Conservation (phyloP, 2,888 invertebrate genomes). For the Drosophila nr. perissopoda region DNA sequence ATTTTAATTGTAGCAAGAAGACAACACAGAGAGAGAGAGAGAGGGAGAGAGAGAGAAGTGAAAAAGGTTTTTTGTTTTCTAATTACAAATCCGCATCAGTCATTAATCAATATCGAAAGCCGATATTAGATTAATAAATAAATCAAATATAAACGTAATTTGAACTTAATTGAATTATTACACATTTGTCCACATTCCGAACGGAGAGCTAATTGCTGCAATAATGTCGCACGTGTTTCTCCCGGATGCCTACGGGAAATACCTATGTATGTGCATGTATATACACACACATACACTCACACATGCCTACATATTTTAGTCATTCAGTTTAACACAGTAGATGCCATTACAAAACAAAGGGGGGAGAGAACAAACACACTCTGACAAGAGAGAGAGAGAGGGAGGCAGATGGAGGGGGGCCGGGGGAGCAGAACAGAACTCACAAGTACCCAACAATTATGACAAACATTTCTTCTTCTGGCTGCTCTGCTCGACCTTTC, state of each 20-base stretch:
- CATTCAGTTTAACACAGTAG: constrained; percentile 48
- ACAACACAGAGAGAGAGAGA: too few species aligned
- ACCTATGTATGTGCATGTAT: constrained; percentile 13
- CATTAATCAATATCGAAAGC: constrained; percentile 39
- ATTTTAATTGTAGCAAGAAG: constrained; percentile 59
- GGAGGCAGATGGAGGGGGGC: not conserved
- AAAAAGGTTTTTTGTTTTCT: not conserved
- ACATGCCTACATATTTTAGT: constrained; percentile 45
- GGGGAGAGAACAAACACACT: constrained; percentile 12
- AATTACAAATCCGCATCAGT: not conserved
- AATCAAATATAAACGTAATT: constrained; percentile 77
- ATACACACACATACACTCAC: not conserved
- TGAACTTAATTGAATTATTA: constrained; percentile 79
- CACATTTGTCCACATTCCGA: constrained; percentile 71
- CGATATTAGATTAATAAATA: constrained; percentile 63
- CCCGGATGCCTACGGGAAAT: constrained; percentile 38
- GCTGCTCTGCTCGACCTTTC: constrained; percentile 58
- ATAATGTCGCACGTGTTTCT: constrained; percentile 75
- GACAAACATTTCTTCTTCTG: constrained; percentile 70
- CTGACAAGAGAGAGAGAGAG: not conserved
- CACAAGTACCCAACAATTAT: constrained; percentile 77
- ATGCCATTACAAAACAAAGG: constrained; percentile 52
- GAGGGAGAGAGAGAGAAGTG: constrained; percentile 2
- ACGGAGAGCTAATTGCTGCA: constrained; percentile 70
- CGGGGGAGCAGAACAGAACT: constrained; percentile 9